These are phyloP conservation scores for Podocnemis expansa DNA, from an alignment of 2,113 vertebrate genomes.

Conservation along the genomic window DNA sequence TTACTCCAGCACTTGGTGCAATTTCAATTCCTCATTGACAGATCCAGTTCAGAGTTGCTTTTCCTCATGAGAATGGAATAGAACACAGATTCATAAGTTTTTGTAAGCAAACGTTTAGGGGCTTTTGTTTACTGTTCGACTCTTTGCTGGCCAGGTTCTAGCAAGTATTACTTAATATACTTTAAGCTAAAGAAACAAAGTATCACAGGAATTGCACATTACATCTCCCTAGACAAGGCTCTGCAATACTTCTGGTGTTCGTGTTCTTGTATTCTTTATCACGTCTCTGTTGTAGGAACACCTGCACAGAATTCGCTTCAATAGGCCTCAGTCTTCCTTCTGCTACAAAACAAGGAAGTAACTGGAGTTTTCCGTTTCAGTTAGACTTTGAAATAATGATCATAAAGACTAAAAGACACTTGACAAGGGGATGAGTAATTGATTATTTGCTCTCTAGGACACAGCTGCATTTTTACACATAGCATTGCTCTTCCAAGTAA, in stretches of 20 bases:
- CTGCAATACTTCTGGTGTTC: not conserved
- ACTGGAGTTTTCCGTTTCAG: not conserved
- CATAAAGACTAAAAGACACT: not conserved
- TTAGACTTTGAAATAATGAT: not conserved
- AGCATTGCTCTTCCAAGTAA: not conserved
- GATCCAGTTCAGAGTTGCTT: not conserved
- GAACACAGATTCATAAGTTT: not conserved
- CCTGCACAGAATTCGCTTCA: not conserved
- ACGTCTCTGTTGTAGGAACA: not conserved
- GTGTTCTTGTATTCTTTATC: not conserved
- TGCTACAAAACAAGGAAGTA: not conserved
- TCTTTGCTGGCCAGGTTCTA: not conserved
- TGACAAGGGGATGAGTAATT: constrained; percentile 51
- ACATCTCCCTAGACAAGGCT: constrained; percentile 13
- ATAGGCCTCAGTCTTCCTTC: not conserved
- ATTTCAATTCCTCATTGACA: not conserved
- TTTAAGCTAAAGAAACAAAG: not conserved
- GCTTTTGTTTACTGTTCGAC: not conserved
- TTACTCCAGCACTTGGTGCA: not conserved
- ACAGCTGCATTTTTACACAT: not conserved
- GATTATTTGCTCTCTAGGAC: not conserved
- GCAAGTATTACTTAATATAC: not conserved
- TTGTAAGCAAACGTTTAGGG: not conserved
- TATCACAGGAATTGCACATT: not conserved
- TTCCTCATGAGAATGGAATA: not conserved